These are phyloP conservation scores for Phocoena phocoena DNA, from an alignment of 2,113 vertebrate genomes.

Conservation along the genomic window DNA sequence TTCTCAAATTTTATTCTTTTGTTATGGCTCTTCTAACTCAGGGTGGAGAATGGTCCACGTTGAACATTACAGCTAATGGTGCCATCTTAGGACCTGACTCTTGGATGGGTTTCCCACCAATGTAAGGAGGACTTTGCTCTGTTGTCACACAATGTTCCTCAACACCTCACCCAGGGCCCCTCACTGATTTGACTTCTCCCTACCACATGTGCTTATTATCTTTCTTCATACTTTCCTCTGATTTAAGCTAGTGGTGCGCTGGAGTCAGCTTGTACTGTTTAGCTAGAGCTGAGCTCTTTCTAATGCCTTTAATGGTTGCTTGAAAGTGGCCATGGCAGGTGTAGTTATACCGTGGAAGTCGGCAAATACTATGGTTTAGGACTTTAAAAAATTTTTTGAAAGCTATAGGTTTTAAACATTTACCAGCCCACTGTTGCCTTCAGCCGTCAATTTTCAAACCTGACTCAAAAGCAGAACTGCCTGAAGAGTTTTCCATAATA, in stretches of 20 bases:
- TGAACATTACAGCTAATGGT: background rate
- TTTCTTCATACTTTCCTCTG: background rate
- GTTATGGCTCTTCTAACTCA: background rate
- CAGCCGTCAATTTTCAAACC: background rate
- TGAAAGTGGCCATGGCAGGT: background rate
- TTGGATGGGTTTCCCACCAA: background rate
- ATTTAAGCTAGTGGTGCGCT: background rate
- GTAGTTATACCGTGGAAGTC: background rate
- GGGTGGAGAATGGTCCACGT: background rate
- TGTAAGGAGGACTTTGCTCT: background rate
- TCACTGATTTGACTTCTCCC: background rate
- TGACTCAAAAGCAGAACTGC: background rate
- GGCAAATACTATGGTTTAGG: background rate
- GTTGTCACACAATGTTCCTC: fast-evolving
- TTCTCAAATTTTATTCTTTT: background rate
- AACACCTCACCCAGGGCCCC: fast-evolving
- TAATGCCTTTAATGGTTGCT: background rate
- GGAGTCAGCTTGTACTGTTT: background rate
- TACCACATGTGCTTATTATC: fast-evolving
- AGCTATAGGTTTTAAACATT: background rate
- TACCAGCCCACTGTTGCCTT: background rate
- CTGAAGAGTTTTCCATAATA: background rate
- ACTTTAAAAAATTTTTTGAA: background rate
- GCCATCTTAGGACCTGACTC: background rate
- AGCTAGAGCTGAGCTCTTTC: background rate